A percentile compares a stretch with the other conserved stretches of the same genome.
phyloP scores from a whole-genome alignment of 2,797 vertebrate species.

The Enteromius thamalakanensis region DNA sequence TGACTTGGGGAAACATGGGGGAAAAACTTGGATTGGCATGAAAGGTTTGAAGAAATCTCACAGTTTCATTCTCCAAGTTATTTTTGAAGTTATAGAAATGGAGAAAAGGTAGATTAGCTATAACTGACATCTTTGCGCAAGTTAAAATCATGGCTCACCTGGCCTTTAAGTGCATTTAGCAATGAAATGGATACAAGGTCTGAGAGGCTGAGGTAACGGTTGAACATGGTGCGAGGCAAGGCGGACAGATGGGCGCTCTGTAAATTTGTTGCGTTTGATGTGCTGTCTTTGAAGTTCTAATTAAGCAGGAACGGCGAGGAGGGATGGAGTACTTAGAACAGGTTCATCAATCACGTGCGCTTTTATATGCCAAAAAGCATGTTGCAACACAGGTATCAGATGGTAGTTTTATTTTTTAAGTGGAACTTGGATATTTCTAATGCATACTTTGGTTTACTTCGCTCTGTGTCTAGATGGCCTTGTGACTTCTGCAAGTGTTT shows the following conservation, averaged over 20 bases:
- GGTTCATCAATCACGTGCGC: conserved; percentile 19
- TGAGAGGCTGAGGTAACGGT: not conserved
- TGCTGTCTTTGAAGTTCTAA: conserved; percentile 73
- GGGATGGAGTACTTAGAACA: conserved; percentile 14
- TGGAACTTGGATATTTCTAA: conserved; percentile 26
- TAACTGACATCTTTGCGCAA: not conserved
- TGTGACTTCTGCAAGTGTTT: conserved; percentile 49
- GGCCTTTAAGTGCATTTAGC: not conserved
- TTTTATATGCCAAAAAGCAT: conserved; percentile 4
- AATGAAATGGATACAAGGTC: conserved; percentile 1
- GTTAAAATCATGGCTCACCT: conserved; percentile 10
- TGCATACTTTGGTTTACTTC: conserved; percentile 45
- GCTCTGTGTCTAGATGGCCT: conserved; percentile 54
- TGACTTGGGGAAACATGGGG: not conserved
- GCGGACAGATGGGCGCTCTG: conserved; percentile 35
- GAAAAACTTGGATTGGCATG: not conserved
- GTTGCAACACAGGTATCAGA: conserved; percentile 17
- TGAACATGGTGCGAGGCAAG: not conserved
- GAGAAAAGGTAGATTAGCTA: not conserved
- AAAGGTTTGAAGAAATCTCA: conserved; percentile 2
- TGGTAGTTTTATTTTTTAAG: conserved; percentile 16
- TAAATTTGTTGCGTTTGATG: conserved; percentile 64
- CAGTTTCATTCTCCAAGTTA: not conserved
- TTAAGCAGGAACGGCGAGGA: conserved; percentile 58
- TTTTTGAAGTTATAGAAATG: not conserved